Conservation (phyloP, 2,797 vertebrate genomes). For the Chromis chromis region DNA sequence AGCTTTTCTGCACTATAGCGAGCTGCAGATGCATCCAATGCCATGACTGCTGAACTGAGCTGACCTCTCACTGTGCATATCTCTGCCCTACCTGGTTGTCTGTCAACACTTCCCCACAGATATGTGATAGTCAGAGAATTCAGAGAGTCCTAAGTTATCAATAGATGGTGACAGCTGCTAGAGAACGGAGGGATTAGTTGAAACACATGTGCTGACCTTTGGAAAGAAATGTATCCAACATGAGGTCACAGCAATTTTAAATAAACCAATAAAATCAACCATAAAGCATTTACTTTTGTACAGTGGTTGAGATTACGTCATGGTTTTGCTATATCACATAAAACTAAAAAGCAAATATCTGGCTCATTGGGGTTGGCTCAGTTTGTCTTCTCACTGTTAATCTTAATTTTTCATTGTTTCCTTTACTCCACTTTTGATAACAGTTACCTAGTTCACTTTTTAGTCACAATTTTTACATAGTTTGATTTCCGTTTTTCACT, state of each 20-base stretch:
- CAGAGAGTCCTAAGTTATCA: constrained; percentile 24
- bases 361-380: neutral
- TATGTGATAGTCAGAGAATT: constrained; percentile 23
- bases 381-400: neutral
- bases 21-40: constrained; percentile 16
- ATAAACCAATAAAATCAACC: constrained; percentile 1
- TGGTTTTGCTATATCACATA: neutral
- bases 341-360: neutral
- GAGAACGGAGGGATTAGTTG: neutral
- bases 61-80: constrained; percentile 43
- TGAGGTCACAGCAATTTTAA: neutral
- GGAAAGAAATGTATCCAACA: neutral
- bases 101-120: constrained; percentile 50
- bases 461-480: no score
- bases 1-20: constrained; percentile 8
- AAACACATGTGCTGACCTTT: constrained; percentile 5
- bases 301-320: neutral
- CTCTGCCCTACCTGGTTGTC: constrained; percentile 38
- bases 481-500: constrained; percentile 5
- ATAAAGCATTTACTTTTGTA: neutral
- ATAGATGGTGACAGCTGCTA: constrained; percentile 22
- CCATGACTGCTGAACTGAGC: constrained; percentile 37
- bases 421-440: neutral
- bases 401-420: neutral
- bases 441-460: neutral